Conservation (phyloP, 2,113 vertebrate species). For the Cavia porcellus region DNA sequence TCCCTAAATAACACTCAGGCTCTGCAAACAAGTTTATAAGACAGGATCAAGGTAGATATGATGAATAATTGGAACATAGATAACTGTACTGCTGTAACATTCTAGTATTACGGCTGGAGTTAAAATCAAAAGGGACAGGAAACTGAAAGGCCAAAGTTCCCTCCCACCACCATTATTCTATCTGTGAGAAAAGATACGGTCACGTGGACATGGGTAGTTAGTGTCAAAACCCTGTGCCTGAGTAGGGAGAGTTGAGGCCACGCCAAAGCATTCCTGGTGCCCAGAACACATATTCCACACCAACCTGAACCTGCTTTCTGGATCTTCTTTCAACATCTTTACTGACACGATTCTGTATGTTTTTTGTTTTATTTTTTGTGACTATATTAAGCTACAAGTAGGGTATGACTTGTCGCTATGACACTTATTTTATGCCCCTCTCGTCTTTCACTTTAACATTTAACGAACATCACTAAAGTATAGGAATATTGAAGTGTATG, state of each 20-base stretch:
- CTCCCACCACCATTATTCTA: not conserved
- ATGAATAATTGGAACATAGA: not conserved
- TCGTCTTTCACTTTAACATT: not conserved
- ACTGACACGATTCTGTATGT: not conserved
- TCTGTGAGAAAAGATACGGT: not conserved
- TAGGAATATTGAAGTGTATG: not conserved
- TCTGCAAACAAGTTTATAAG: not conserved
- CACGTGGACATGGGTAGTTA: accelerated
- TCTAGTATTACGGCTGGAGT: not conserved
- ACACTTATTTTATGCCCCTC: not conserved
- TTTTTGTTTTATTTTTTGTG: not conserved
- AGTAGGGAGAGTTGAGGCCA: not conserved
- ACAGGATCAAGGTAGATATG: not conserved
- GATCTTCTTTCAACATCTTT: not conserved
- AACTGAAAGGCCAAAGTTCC: not conserved
- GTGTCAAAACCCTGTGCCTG: accelerated
- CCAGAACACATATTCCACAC: not conserved
- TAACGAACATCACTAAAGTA: not conserved
- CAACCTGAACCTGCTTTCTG: not conserved
- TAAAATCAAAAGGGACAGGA: not conserved
- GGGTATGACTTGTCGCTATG: not conserved
- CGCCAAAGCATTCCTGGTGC: accelerated
- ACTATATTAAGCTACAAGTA: not conserved
- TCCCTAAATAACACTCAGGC: not conserved
- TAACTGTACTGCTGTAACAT: not conserved